Evolutionary conservation across 2,888 invertebrate species (phyloP).

Genomic region (Stegophylla sp.): DNA sequence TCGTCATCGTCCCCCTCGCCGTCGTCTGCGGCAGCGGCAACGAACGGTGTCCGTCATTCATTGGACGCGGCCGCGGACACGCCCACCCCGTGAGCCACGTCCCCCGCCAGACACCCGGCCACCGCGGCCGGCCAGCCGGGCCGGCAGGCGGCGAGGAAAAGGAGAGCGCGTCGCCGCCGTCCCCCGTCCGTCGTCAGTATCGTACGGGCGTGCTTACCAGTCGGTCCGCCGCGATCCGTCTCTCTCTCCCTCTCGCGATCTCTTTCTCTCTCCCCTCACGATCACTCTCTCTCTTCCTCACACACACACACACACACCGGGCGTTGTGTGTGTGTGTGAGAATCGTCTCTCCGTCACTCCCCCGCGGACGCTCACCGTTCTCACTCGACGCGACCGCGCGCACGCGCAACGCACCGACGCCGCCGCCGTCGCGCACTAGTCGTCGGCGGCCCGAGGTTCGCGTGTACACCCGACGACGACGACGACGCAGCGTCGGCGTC

Average conservation of each 20-base stretch:
- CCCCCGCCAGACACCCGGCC: conserved; percentile 16
- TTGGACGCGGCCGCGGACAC: conserved; percentile 47
- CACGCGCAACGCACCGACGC: background rate
- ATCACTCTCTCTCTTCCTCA: background rate
- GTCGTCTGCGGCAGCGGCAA: background rate
- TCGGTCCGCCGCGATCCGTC: conserved; percentile 37
- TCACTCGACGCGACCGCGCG: background rate
- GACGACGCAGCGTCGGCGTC: background rate
- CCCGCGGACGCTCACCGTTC: background rate
- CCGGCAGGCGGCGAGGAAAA: conserved; percentile 12
- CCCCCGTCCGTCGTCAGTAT: conserved; percentile 15
- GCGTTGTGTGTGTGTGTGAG: too few species aligned
- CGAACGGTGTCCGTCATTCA: conserved; percentile 36
- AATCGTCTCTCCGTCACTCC: background rate
- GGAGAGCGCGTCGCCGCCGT: conserved; percentile 24
- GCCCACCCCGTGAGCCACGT: conserved; percentile 38
- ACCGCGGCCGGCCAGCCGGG: background rate
- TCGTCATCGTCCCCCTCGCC: background rate
- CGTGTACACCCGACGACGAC: background rate
- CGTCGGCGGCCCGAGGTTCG: background rate
- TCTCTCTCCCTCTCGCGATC: background rate
- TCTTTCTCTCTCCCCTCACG: background rate
- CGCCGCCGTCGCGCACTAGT: background rate
- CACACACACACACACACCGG: background rate
- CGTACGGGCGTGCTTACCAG: conserved; percentile 55